These are phyloP conservation scores for Metaphire vulgaris DNA, from an alignment of 1,140 invertebrate species.

Conservation along the genomic window DNA sequence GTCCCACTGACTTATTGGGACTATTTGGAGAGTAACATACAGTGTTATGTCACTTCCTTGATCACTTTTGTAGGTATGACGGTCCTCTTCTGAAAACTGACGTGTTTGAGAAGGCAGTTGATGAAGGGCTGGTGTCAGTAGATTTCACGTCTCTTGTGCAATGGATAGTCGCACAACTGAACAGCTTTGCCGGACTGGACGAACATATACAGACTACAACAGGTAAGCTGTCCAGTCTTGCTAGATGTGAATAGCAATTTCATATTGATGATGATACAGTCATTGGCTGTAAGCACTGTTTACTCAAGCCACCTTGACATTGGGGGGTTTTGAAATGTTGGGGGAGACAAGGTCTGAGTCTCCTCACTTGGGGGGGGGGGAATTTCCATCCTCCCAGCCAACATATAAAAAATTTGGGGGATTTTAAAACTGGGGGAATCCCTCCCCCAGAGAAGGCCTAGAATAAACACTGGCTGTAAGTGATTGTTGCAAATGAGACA, in stretches of 20 bases:
- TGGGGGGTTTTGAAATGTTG: background rate
- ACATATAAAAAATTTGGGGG: no score
- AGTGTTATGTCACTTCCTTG: no score
- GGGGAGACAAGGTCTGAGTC: background rate
- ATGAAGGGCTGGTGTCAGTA: background rate
- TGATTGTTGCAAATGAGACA: no score
- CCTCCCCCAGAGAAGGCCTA: no score
- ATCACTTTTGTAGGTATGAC: background rate
- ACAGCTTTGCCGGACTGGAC: background rate
- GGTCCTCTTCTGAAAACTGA: background rate
- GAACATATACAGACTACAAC: background rate
- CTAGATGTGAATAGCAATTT: no score
- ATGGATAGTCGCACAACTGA: background rate
- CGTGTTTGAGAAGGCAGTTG: background rate
- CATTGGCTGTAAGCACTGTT: background rate
- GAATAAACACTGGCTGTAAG: no score
- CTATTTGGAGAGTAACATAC: no score
- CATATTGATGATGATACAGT: no score
- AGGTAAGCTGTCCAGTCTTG: no score
- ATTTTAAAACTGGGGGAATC: no score
- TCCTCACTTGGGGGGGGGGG: background rate
- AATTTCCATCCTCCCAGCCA: background rate
- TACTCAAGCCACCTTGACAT: background rate
- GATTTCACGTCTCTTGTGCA: background rate
- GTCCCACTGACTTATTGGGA: no score